Evolutionary conservation across 2,888 invertebrate species (phyloP), one percentile per base, ranked within the genome.

Genomic region (Lepidocyrtoides sp.): DNA sequence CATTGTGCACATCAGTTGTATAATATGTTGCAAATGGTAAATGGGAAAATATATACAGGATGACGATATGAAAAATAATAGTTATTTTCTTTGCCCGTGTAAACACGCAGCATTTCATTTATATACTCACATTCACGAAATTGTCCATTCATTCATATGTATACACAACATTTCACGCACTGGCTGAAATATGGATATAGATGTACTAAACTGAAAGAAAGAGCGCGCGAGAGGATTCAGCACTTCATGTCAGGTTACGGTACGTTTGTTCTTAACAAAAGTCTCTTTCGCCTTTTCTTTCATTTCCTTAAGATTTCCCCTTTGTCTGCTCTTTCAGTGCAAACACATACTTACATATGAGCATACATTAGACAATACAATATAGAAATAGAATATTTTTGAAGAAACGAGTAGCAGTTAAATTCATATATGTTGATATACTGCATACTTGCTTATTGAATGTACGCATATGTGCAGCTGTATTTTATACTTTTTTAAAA

Each of bases 251-350:
- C 89, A 63, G 86, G 92, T 88, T 85, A 92, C 92, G 90, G 82
- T 90, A 92, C 90, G 92, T 92, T 92, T 90, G 72, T 75, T 88
- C 87, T 86, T 77, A 87, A 90, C 92, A 92, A 92, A 89, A 89
- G 41, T 29, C 77, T 75, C 69, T 41, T 66, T 89, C 57, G 63
- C 44, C 77, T 79, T 90, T 84, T 81, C 81, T 81, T 90, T 87
- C 44, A 82, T 69, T 89, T 89, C 44, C 72, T 72, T 60, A 72
- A 82, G 69, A 82, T 57, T 89, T 82, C 81, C 60, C 82, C 41
- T 89, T 89, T 82, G 88, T 69, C 66, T 88, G 69, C 54, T 41
- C n/a, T 17, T 60, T 26, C 60, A 17, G 23, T 60, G 17, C 26
- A 60, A 51, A 1, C 17, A n/a, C 5, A 5, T n/a, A 51, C 17